Evolutionary conservation across 2,797 vertebrate species (phyloP), one percentile per base, ranked within the genome.

Genomic region (Cyprinella venusta): DNA sequence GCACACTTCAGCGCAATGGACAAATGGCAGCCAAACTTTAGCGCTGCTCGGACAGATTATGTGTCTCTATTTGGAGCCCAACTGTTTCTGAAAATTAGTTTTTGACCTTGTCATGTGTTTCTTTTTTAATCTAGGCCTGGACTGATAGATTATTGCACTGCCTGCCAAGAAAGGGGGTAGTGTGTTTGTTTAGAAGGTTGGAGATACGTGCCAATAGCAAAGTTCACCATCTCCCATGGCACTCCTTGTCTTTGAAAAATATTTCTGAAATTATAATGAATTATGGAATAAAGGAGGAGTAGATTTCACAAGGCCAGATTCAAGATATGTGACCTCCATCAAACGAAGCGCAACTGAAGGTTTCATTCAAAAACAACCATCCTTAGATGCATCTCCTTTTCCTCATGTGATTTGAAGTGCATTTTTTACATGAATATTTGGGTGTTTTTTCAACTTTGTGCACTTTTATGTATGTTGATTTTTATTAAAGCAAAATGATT

Each of bases 321-420:
- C 45, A 78, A 87, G 80, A 77, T 85, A n/a, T 67, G 52, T 65
- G 81, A 87, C 89, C 90, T 88, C 56, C 79, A 85, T 88, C 87
- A 19, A 38, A 48, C 61, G 6, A 78, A 77, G 54, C 63, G 13
- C 64, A 50, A 19, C 40, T 83, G 65, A 78, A 71, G n/a, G 67
- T 40, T 70, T 70, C 5, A 26, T 33, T 45, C 2, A 38, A 78
- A 77, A 33, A n/a, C 74, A 52, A 13, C 8, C 75, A 50, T 70
- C 63, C 50, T 76, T 69, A 52, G 15, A 52, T 59, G 38, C 6
- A 15, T 71, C 74, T 76, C 15, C 8, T 40, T 42, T 59, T 40
- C 4, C 26, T n/a, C 19, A 16, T 54, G 30, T n/a, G 33, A 75
- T 75, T n/a, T 56, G 19, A 56, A 56, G 72, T 42, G 36, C 21